Evolutionary conservation across 2,797 vertebrate species (phyloP), one percentile per base, ranked within the genome.

Genomic region (Ibycter americanus): DNA sequence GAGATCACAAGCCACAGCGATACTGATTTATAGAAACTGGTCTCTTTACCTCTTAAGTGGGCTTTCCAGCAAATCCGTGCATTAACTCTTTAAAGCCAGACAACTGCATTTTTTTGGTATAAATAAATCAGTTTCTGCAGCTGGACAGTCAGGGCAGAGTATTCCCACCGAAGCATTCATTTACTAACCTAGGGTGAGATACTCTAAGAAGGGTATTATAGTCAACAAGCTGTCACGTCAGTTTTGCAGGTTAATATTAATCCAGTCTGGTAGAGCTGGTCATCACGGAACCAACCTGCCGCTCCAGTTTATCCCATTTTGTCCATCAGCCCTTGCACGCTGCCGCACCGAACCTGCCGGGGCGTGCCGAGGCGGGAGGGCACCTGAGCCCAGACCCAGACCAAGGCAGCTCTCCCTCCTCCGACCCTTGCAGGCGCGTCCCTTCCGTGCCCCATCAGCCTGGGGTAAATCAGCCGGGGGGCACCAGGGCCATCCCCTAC

Each of bases 261-360:
- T 10, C 49, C 27, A 7, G 8, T 27, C 32, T 4, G 1, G 29
- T 23, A 51, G 49, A 78, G 11, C 17, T 42, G 61, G 27, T n/a
- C 59, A 11, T 21, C 29, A 47, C 0, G 0, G 47, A 63, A 4
- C 55, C 56, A 90, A 7, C 3, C 8, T 5, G 1, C 20, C 25
- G 19, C 14, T 9, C 73, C 47, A 7, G 14, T 36, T 65, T 61
- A 52, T 81, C 63, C 36, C 32, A 4, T 27, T 79, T 49, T 72
- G 11, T 12, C 58, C 44, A 29, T 73, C 42, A 92, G 67, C 34
- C 32, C 22, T 38, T 15, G 40, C 12, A 40, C 0, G 1, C 23
- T 46, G 32, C 40, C 58, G 38, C 54, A 58, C 20, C 1, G 5
- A 74, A 29, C n/a, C 54, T 15, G 21, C 3, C 1, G 2, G 68